Evolutionary conservation across 2,797 vertebrate species (phyloP), one percentile per base, ranked within the genome.

Genomic region (Chloroceryle inda): DNA sequence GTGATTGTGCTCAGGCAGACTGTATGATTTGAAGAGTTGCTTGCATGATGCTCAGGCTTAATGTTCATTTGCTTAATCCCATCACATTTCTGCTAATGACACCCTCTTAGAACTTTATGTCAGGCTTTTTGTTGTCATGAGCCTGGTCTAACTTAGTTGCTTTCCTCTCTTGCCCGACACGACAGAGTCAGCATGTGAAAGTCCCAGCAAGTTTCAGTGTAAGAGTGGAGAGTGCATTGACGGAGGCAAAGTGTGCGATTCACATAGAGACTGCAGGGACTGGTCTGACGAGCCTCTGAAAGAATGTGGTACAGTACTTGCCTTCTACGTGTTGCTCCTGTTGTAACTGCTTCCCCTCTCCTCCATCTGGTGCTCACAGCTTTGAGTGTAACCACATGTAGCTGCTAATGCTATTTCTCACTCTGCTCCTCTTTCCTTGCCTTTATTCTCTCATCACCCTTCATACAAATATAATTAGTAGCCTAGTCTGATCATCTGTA

Each of bases 221-320:
- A 99, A 98, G 98, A 99, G 98, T 90, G 99, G 99, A 69, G 99
- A 99, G 98, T 99, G 99, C 95, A 99, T 99, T 77, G 99, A 99
- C 97, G 98, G 98, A 98, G 97, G 97, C 97, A 99, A 99, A 98
- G 99, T 99, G 98, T 99, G 99, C 85, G 99, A 99, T 98, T 98
- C 98, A 49, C 98, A 99, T 85, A 99, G 98, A 96, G 99, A 99
- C 98, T 99, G 99, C 98, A 99, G 98, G 96, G 99, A 99, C 97
- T 99, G 99, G 99, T 99, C 99, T 55, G 99, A 99, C 85, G 99
- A 99, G 95, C 99, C 99, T 75, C 96, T 98, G 97, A 99, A 99
- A 97, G 99, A 99, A 97, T 99, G 99, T 77, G 99, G 99, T 99
- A 98, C 98, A 98, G 97, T 97, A 89, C 91, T 96, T 55, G 92